Base-by-base conservation (phyloP, 35 echinoderm and acorn worm species). In the Apostichopus japonicus region DNA sequence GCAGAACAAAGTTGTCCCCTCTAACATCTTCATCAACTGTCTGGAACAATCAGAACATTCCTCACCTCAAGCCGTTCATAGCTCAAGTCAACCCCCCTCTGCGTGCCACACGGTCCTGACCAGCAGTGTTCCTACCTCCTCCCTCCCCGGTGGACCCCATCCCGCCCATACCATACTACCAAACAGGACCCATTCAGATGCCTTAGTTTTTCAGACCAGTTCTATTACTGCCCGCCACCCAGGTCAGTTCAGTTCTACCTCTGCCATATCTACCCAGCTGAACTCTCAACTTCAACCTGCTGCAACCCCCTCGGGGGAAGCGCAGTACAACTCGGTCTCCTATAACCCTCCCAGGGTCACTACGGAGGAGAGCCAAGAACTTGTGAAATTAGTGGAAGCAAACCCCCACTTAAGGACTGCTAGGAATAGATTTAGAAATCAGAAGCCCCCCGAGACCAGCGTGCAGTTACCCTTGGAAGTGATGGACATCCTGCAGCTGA, bases 331-430 rank as follows among this genome's bases (percentile, higher is more conserved):
- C 61, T 89, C 21, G 7, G 61, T 73, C 19, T 22, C 67, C 19
- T 67, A 89, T 22, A 72, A 16, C 17, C 55, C 77, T 15, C 72
- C 90, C 13, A 96, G 93, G 90, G 95, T 98, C 65, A 98, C 96
- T 17, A 81, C 92, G 16, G 91, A 98, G 88, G 96, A 95, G 54
- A 95, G 94, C 0, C 65, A 91, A 90, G 90, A 95, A 78, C 77
- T 98, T 19, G 33, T 87, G 15, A 77, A 88, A 4, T 77, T 98
- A 93, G 94, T 98, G 15, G 93, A 95, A 22, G 84, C 80, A 24
- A 92, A 94, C 44, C 96, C 96, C 0, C 95, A 94, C 25, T 70
- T 98, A 8, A 95, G 90, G 70, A 98, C 96, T 52, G 78, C 90
- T 90, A 83, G 79, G 89, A 98, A 98, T 83, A 83, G 96, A 14